phyloP scores from a whole-genome alignment of 2,888 invertebrate species.

The Acheta domesticus region DNA sequence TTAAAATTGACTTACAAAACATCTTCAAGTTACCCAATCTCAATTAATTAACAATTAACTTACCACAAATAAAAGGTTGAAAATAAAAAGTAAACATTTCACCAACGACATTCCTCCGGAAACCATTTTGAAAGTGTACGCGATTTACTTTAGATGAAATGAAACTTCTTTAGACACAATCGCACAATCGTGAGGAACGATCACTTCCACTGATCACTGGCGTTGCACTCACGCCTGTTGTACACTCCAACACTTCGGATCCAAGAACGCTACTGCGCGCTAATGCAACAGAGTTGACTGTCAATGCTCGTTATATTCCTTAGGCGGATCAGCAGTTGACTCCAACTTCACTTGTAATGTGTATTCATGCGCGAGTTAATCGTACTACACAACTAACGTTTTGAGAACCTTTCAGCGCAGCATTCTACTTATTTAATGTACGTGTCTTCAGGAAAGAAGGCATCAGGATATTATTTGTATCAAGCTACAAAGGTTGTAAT shows the following conservation, averaged over 20 bases:
- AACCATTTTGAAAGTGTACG: slow-evolving; percentile 60
- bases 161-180: not conserved
- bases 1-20: no score
- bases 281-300: not conserved
- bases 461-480: no score
- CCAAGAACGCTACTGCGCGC: not conserved
- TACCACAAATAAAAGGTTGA: slow-evolving; percentile 86
- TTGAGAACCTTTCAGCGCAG: not conserved
- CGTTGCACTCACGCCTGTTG: not conserved
- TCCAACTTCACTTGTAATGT: not conserved
- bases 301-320: not conserved
- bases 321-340: not conserved
- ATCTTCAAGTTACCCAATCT: no score
- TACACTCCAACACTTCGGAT: not conserved
- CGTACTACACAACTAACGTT: not conserved
- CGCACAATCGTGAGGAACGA: not conserved
- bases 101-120: slow-evolving; percentile 81
- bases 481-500: no score
- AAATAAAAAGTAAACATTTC: slow-evolving; percentile 82
- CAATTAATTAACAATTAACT: slow-evolving; percentile 48
- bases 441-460: no score
- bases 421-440: not conserved
- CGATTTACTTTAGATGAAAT: not conserved
- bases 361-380: not conserved
- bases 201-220: not conserved